Base-by-base conservation (phyloP, 2,113 vertebrate genomes). In the Toxotes chatareus region DNA sequence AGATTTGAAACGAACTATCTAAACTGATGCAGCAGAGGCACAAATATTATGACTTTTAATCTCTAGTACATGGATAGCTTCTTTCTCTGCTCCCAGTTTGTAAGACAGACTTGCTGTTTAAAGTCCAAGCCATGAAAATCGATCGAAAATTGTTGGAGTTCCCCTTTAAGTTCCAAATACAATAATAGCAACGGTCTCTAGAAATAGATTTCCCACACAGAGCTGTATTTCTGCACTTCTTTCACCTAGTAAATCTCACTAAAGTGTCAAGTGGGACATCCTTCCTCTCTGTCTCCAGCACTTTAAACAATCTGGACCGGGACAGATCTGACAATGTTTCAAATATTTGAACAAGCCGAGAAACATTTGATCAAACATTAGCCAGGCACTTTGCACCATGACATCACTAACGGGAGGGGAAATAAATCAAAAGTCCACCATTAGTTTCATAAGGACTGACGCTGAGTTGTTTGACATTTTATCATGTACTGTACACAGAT, bases 301-400 rank as follows among this genome's bases (percentile, higher is more conserved):
- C 72, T 82, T 80, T 74, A 88, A 86, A 88, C 72, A 71, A 80
- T 10, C 27, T 23, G 4, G 31, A 4, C 49, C 23, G n/a, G 64
- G 59, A 65, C 27, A 56, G 61, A 76, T 82, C 64, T 74, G 40
- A 70, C 60, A 77, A 32, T 32, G 23, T 49, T 77, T 88, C 55
- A 86, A 82, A 91, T 87, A 76, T 86, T 89, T 82, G 63, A 87
- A 84, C 69, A 87, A 82, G 66, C 55, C 17, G 31, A 79, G 77
- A 84, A 80, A 80, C 77, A 5, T 57, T 84, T 5, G n/a, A 86
- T 86, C 40, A 84, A 80, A 84, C 80, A 76, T 73, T 82, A 83
- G 23, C 76, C 74, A 79, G 76, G 27, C 60, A 62, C 76, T 73
- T 64, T 21, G 32, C 38, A 61, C 36, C 46, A 59, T 75, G 47